Evolutionary conservation across 2,888 invertebrate genomes (phyloP), one percentile per base, ranked within the genome.

Genomic region (Drosophila lacicola): DNA sequence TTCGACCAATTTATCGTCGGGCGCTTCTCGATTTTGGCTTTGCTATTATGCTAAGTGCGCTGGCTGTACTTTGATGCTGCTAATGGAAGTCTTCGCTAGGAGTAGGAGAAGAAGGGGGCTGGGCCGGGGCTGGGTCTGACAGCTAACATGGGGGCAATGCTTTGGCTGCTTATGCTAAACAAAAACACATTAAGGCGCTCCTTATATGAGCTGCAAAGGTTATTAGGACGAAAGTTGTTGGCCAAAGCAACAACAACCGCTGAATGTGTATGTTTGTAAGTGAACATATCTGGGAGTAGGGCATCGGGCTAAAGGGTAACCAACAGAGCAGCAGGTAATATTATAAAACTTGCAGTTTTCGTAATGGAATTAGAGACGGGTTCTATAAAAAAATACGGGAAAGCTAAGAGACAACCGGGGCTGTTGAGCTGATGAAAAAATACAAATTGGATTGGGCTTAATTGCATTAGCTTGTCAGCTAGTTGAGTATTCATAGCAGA

Each of bases 41-140:
- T 62, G 66, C 74, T 61, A 83, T 83, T 83, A 86, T 86, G 80
- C 71, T 83, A 88, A 83, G 82, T 83, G 82, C 77, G 74, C 64
- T 66, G 37, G 29, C 58, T 68, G 67, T 77, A 71, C 84, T 71
- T 83, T 69, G 81, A 83, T 65, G 87, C 74, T 69, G 68, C 70
- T 74, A 74, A 82, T 70, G 63, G 54, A 39, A 45, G 13, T 37
- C 33, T 41, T 34, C 19, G 21, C 8, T n/a, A 8, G 51, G 25
- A 29, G 46, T 9, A 36, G 37, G 4, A 19, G 44, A 37, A n/a
- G 29, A 17, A 17, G 21, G 39, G 2, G 13, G 2, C 3, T 34
- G 34, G 13, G 14, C 11, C 13, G 29, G 5, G 25, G 14, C 9
- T 2, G 14, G 4, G 34, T 4, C 42, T 14, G 33, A 41, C 46